Evolutionary conservation across 2,113 vertebrate genomes (phyloP).

Genomic region (Prinia subflava): DNA sequence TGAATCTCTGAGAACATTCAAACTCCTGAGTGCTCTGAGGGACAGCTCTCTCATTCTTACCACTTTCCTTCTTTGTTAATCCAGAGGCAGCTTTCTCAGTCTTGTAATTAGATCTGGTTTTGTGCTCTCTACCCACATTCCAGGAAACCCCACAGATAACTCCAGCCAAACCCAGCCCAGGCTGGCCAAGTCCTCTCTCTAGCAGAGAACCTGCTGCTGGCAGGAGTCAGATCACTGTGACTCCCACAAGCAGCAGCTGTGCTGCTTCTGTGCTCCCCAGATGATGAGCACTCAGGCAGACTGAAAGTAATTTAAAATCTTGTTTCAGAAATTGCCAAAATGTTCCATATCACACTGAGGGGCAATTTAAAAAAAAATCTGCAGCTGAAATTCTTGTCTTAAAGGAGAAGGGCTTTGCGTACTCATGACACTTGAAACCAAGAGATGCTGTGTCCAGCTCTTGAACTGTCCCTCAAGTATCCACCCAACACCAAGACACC

Average conservation of each 20-base stretch:
- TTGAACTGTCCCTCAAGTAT: not conserved
- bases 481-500: not conserved
- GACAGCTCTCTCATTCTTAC: not conserved
- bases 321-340: not conserved
- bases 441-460: not conserved
- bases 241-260: not conserved
- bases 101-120: not conserved
- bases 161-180: not conserved
- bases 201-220: not conserved
- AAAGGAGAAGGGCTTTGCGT: not conserved
- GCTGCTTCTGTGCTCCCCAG: not conserved
- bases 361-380: not conserved
- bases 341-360: not conserved
- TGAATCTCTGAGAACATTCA: not conserved
- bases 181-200: not conserved
- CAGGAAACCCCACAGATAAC: not conserved
- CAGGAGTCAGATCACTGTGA: not conserved
- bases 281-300: not conserved
- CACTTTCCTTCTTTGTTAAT: not conserved
- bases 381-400: not conserved
- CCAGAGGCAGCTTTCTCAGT: not conserved
- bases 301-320: not conserved
- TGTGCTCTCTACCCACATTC: fast-evolving
- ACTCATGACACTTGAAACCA: not conserved
- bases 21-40: not conserved